A percentile compares a stretch with the other conserved stretches of the same genome.
Evolutionary conservation across 1,140 invertebrate genomes (phyloP).

Genomic region (Heliconius hermathena): DNA sequence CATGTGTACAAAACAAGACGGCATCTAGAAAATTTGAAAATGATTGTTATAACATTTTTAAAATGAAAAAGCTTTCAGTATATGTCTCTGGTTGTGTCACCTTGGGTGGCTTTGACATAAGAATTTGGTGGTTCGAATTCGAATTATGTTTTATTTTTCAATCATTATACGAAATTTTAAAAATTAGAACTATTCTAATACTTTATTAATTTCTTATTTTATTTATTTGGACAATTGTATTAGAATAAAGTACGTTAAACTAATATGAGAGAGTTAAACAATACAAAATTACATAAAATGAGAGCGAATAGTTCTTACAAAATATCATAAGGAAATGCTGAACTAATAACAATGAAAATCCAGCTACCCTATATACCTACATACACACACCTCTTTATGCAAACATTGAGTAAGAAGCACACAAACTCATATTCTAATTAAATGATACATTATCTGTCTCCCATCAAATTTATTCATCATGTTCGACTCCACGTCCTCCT

Average conservation of each 20-base stretch:
- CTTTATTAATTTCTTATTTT: too few species aligned
- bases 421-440: background rate
- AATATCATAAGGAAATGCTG: background rate
- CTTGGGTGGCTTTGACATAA: constrained; percentile 11
- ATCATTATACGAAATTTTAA: background rate
- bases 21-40: constrained; percentile 21
- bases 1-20: constrained; percentile 26
- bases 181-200: too few species aligned
- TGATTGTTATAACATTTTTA: constrained; percentile 21
- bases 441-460: background rate
- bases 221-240: too few species aligned
- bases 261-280: too few species aligned
- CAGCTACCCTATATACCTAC: background rate
- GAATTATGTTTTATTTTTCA: background rate
- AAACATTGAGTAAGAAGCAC: background rate
- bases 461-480: constrained; percentile 4
- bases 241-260: too few species aligned
- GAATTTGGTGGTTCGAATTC: background rate
- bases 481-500: constrained; percentile 49
- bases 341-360: background rate
- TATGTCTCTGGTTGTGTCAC: background rate
- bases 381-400: background rate
- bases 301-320: too few species aligned
- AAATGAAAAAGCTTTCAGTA: constrained; percentile 1
- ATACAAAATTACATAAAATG: too few species aligned